Evolutionary conservation across 2,888 invertebrate genomes (phyloP).

Genomic region (Meandrusa payeni): DNA sequence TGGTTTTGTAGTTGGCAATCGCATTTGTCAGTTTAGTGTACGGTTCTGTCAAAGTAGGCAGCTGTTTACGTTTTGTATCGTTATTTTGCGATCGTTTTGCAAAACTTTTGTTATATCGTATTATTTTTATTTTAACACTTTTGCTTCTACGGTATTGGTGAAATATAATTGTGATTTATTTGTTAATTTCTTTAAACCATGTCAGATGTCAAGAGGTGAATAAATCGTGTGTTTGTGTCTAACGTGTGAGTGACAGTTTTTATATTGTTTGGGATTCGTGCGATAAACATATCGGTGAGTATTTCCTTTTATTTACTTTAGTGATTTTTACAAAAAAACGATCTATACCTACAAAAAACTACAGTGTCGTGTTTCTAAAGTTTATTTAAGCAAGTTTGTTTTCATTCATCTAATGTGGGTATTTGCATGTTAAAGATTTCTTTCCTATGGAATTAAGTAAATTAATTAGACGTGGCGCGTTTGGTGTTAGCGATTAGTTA

Average conservation of each 20-base stretch:
- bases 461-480: conserved; percentile 27
- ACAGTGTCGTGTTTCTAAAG: no score
- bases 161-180: conserved; percentile 56
- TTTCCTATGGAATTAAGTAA: conserved; percentile 30
- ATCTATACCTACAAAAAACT: no score
- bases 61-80: conserved; percentile 79
- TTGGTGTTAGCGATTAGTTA: conserved; percentile 30
- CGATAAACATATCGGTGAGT: conserved; percentile 75
- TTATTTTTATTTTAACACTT: conserved; percentile 70
- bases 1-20: conserved; percentile 61
- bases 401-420: background rate
- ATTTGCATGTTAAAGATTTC: background rate
- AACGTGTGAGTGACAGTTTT: conserved; percentile 74
- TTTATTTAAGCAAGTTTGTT: no score
- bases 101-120: conserved; percentile 71
- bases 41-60: conserved; percentile 76
- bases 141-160: conserved; percentile 58
- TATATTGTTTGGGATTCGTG: conserved; percentile 76
- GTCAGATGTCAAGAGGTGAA: conserved; percentile 80
- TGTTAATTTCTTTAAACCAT: conserved; percentile 54
- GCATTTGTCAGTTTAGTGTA: conserved; percentile 68
- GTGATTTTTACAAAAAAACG: conserved; percentile 7
- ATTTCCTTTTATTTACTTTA: conserved; percentile 41
- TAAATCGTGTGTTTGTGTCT: conserved; percentile 69
- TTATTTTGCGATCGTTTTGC: conserved; percentile 77